Base-by-base conservation (phyloP, 2,113 vertebrate species). In the Platysteira castanea region DNA sequence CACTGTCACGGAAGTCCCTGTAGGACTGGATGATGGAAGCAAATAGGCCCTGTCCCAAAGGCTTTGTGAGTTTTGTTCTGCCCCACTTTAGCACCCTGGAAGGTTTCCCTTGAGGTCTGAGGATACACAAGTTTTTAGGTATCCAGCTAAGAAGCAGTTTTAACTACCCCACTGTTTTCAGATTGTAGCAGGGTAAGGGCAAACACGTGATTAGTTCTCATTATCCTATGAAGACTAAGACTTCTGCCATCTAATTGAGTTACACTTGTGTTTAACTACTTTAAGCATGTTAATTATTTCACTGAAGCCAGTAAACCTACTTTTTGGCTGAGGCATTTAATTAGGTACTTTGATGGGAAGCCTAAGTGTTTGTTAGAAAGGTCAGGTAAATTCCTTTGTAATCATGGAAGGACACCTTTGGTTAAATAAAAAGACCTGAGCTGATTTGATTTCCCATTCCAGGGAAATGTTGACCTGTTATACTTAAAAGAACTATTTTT, bases 231-330 rank as follows among this genome's bases (percentile, higher is more conserved):
- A 93, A 93, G 80, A 63, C 28, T 67, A 49, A 74, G 73, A 77
- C 47, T 89, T 75, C 73, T 89, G 78, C 86, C 27, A 56, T 89
- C 57, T 92, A 84, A 77, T 70, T 89, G 59, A 74, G 75, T 94
- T 95, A 47, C 27, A 18, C 33, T 92, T 77, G 76, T 70, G 47
- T 89, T 94, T 86, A 84, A 87, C 70, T 82, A 41, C 90, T 93
- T 91, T 21, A 77, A 28, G 44, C 42, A 75, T 84, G 74, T 86
- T 89, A 92, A 92, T 93, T 86, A 94, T 88, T 94, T 93, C 54
- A 54, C n/a, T 44, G 63, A 74, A 96, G 64, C 84, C 15, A 84
- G 35, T 94, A 91, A 93, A 91, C 54, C 85, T 91, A 70, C 63
- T 90, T 91, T 91, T 94, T 92, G 79, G 63, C 39, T 77, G 80